Base-by-base conservation (phyloP, 2,113 vertebrate genomes). In the Syngnathus typhle region DNA sequence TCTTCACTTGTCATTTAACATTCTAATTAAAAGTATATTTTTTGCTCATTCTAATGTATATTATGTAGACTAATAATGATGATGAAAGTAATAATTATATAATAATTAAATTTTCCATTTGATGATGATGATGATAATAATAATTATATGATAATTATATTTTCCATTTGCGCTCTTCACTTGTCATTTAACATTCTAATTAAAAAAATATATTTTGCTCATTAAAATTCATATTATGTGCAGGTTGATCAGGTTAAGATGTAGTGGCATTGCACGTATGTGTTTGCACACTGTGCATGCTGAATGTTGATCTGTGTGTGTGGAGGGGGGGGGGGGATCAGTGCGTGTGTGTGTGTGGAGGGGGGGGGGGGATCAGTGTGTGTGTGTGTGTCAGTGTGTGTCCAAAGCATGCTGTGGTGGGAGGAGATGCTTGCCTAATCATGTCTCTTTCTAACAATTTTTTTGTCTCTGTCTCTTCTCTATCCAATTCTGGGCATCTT, bases 381-480 rank as follows among this genome's bases (percentile, higher is more conserved):
- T 58, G 46, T 61, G 67, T 55, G 68, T 38, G 36, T 79, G 68
- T 76, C 60, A 72, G 72, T 73, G 43, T 76, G 76, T 78, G 76
- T 75, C 69, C 77, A 32, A 3, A 80, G 87, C 88, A 88, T 87
- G 85, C 71, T 70, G 66, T 60, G 68, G 67, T 67, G 58, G 82
- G 84, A 44, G 44, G 80, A 87, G 76, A 72, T 65, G 85, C 83
- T 79, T 87, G 85, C 80, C 64, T 78, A 80, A 84, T 80, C 80
- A 78, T 85, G 79, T 87, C 76, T 83, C 83, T 87, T 83, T 87
- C 79, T 88, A 89, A 89, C 87, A 85, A 82, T 43, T 43, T 88
- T 84, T 89, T 82, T 87, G 81, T 88, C 78, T 86, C 85, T 86
- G 84, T 88, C 84, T 88, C 84, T 85, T 85, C 84, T 82, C 78